A percentile compares a stretch with the other conserved stretches of the same genome.
Evolutionary conservation across 2,888 invertebrate genomes (phyloP).

Genomic region (Cactoblastis cactorum): DNA sequence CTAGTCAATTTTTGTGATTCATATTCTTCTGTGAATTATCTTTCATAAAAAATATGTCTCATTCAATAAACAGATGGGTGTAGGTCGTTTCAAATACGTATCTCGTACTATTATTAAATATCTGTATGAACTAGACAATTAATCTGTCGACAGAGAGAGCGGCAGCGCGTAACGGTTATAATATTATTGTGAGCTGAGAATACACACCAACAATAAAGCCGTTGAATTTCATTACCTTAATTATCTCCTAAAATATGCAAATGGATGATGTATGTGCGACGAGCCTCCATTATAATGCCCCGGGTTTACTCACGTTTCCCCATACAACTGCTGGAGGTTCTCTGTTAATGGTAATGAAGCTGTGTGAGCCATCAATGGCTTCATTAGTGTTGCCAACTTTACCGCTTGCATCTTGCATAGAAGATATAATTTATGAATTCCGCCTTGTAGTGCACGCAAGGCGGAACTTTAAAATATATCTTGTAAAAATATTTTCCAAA

Average conservation of each 20-base stretch:
- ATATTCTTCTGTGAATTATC: no score
- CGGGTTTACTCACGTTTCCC: neutral
- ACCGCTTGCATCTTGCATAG: neutral
- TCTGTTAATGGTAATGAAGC: neutral
- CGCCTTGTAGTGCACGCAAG: no score
- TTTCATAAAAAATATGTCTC: no score
- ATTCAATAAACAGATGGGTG: no score
- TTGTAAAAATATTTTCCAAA: no score
- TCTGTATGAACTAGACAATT: no score
- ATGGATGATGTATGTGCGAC: constrained; percentile 7
- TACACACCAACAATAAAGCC: constrained; percentile 10
- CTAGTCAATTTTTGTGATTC: no score
- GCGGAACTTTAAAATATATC: no score
- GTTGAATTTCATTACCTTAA: constrained; percentile 7
- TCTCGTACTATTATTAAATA: no score
- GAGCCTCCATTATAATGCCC: constrained; percentile 5
- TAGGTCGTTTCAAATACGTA: no score
- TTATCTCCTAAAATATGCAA: constrained; percentile 12
- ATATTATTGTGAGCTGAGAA: constrained; percentile 10
- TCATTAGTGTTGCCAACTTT: neutral
- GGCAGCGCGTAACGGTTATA: constrained; percentile 4
- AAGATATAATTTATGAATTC: neutral
- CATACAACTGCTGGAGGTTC: constrained; percentile 1
- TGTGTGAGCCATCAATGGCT: neutral
- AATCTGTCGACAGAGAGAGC: neutral